A percentile compares a stretch with the other conserved stretches of the same genome.
Conservation (phyloP, 2,113 vertebrate genomes). For the Oryzias celebensis region DNA sequence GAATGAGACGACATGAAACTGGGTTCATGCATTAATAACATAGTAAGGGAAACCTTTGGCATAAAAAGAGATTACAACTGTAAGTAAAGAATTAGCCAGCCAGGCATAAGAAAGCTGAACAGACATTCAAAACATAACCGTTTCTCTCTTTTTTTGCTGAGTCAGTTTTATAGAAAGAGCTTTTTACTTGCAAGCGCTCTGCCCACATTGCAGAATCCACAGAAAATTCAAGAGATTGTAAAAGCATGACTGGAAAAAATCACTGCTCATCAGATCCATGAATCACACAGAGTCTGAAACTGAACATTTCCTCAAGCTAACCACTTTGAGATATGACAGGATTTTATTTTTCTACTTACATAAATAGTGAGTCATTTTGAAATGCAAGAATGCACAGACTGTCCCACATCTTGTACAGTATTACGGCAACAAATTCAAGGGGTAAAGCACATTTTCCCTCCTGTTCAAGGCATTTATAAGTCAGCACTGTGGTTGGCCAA, state of each 20-base stretch:
- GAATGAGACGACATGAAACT: too few species aligned
- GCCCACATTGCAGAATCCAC: too few species aligned
- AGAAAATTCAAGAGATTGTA: neutral
- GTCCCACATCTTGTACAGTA: slow-evolving; percentile 22
- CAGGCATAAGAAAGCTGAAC: too few species aligned
- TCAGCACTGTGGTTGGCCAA: slow-evolving; percentile 52
- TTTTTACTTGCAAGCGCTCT: too few species aligned
- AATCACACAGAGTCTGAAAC: neutral
- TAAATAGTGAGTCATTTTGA: slow-evolving; percentile 21
- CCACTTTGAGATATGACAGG: slow-evolving; percentile 6
- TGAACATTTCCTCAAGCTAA: neutral
- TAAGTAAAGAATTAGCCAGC: too few species aligned
- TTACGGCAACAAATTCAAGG: slow-evolving; percentile 9
- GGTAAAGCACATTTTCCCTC: slow-evolving; percentile 25
- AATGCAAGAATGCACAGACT: slow-evolving; percentile 34
- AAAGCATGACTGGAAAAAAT: neutral
- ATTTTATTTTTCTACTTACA: slow-evolving; percentile 17
- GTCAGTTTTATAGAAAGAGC: too few species aligned
- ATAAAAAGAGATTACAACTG: too few species aligned
- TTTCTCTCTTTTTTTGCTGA: too few species aligned
- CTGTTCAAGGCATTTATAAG: slow-evolving; percentile 22
- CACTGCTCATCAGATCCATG: neutral
- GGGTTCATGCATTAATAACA: too few species aligned
- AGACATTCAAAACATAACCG: too few species aligned
- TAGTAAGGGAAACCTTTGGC: too few species aligned